Base-by-base conservation (phyloP, 2,797 vertebrate genomes). In the Paguma larvata region DNA sequence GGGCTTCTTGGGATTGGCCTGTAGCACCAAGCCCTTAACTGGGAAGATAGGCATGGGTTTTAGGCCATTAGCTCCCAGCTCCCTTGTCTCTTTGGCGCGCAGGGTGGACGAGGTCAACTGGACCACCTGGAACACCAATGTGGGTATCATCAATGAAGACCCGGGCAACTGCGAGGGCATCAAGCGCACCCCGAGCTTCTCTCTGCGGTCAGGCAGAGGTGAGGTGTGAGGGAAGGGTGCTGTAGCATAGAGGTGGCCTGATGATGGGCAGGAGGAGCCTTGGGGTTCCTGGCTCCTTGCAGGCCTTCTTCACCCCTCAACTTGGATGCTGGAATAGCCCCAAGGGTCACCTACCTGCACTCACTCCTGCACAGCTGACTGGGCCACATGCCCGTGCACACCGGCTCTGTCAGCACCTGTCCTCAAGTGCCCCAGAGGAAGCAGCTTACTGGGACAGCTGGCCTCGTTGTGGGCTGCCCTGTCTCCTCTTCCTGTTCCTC, bases 41-140 rank as follows among this genome's bases (percentile, higher is more conserved):
- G 14, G 63, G 82, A 73, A 73, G 21, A 34, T 38, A 23, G 30
- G 30, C 13, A 6, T 27, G 51, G 30, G 48, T 27, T 23, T 15
- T 25, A 23, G 79, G 21, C 18, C 10, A 0, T 65, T 72, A 41
- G 59, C 53, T 48, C 32, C 56, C 48, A 78, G 21, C 46, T 48
- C 8, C 70, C 56, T 51, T 18, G 0, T 80, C 19, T 75, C 25
- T 75, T 98, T 93, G 96, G 62, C n/a, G 65, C 90, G 9, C 93
- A 99, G 99, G 98, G 99, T 99, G 95, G 99, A 99, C 87, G 99
- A 99, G 98, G 99, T 99, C 97, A 99, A 99, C 99, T 99, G 99
- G 99, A 99, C 99, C 98, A 99, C 99, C 0, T 99, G 99, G 99
- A 99, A 99, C 98, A 99, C 98, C 70, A 99, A 99, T 38, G 97